Base-by-base conservation (phyloP, 1,140 invertebrate species). In the Neodiprion virginianus region DNA sequence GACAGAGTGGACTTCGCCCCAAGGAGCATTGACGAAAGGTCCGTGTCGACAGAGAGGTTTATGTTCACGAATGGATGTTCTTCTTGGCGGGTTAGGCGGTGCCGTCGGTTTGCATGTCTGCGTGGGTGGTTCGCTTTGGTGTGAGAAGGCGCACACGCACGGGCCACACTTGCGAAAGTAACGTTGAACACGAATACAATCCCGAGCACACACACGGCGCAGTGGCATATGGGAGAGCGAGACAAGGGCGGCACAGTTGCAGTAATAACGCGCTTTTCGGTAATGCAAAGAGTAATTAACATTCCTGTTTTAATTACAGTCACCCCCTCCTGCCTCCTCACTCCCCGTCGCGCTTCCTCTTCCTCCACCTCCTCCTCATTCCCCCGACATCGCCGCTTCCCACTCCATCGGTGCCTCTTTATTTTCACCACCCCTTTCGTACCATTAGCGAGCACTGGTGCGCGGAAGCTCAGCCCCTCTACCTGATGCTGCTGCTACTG, bases 271-370 rank as follows among this genome's bases (percentile, higher is more conserved):
- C 61, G 81, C 83, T 86, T 87, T 88, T 82, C 81, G 83, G 78
- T 87, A 88, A 84, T 84, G 86, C 84, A 86, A 86, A 87, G 84
- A 83, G 85, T 86, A 88, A 88, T 88, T 87, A 88, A 88, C 84
- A 87, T 88, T 88, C 85, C 84, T 81, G 82, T 86, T 88, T 87
- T 87, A 88, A 88, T 88, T 88, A 85, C 86, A 85, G 78, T 69
- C 40, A 21, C 67, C 67, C 67, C 67, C 67, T 40, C 8, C 5
- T 9, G 3, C 8, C 40, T 21, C 61, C 61, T 7, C 61, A 17
- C 7, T 3, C 61, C 61, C 61, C 61, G 12, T 7, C 17, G 3
- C 61, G 61, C 12, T 65, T 21, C 4, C 5, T 23, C 67, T 12
- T 69, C 11, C 67, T 47, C 23, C 67, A 9, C 67, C 67, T 7